Conservation (phyloP, 2,113 vertebrate species). For the Trogon melanurus region DNA sequence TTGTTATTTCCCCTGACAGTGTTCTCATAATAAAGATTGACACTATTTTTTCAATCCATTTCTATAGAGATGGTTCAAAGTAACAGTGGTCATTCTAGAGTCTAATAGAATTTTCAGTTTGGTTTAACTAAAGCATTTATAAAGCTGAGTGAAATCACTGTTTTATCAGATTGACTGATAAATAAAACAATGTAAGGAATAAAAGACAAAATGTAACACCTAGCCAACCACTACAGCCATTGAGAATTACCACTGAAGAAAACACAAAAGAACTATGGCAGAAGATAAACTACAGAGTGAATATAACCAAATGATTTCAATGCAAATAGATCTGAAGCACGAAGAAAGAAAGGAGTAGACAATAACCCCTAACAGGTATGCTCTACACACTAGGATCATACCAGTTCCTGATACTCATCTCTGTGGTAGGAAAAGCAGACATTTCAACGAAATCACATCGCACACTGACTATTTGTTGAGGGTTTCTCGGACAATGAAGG, state of each 20-base stretch:
- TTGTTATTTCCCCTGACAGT: neutral
- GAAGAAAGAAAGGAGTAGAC: neutral
- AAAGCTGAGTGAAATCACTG: neutral
- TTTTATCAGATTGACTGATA: neutral
- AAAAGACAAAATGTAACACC: neutral
- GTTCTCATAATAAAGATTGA: neutral
- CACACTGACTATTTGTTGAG: neutral
- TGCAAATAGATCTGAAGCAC: neutral
- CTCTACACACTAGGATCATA: neutral
- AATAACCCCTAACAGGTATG: neutral
- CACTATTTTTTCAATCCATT: neutral
- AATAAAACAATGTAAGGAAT: neutral
- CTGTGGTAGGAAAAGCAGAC: neutral
- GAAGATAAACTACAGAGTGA: neutral
- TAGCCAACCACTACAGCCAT: neutral
- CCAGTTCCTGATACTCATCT: neutral
- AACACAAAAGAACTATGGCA: neutral
- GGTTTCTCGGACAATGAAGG: neutral
- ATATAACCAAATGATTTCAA: neutral
- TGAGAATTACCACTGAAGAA: neutral
- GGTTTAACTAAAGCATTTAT: neutral
- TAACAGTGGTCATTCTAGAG: neutral
- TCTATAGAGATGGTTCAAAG: neutral
- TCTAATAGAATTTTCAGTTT: neutral
- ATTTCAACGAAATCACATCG: neutral